These are phyloP conservation scores for Thalassarche chlororhynchos DNA, from an alignment of 2,113 vertebrate genomes.

Conservation along the genomic window DNA sequence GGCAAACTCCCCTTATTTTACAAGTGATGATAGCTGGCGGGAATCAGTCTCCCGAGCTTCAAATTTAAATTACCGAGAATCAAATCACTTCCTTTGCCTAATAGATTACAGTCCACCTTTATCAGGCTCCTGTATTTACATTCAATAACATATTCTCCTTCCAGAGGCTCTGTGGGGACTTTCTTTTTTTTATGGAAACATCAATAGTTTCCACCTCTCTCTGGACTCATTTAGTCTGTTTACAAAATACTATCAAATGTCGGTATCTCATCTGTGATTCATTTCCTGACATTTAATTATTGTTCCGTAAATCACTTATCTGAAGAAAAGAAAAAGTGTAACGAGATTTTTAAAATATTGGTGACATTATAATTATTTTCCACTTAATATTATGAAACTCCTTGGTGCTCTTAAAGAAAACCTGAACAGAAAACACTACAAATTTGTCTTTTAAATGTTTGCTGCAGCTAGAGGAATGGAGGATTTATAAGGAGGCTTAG, in stretches of 20 bases:
- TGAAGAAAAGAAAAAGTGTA: not conserved
- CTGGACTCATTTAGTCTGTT: conserved; percentile 46
- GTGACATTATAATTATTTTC: not conserved
- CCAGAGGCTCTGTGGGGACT: not conserved
- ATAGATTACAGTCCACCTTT: not conserved
- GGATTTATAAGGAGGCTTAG: not conserved
- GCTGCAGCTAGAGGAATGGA: not conserved
- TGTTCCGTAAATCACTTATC: conserved; percentile 6
- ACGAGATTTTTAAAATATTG: not conserved
- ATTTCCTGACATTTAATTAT: conserved; percentile 56
- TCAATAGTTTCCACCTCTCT: conserved; percentile 32
- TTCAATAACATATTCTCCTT: not conserved
- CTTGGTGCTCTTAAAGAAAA: not conserved
- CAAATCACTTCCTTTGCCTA: not conserved
- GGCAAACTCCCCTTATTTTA: not conserved
- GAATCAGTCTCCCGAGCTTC: not conserved
- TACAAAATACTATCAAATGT: conserved; percentile 43
- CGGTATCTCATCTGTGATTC: conserved; percentile 1
- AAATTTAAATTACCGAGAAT: not conserved
- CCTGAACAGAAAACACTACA: not conserved
- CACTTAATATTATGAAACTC: not conserved
- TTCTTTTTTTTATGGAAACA: not conserved
- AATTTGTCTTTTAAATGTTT: not conserved
- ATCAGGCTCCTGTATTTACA: not conserved
- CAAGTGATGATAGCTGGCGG: not conserved